Percentiles rank a stretch among this genome's conserved stretches.
These are phyloP conservation scores for Sigmodon hispidus DNA, from an alignment of 2,113 vertebrate species.

Conservation along the genomic window DNA sequence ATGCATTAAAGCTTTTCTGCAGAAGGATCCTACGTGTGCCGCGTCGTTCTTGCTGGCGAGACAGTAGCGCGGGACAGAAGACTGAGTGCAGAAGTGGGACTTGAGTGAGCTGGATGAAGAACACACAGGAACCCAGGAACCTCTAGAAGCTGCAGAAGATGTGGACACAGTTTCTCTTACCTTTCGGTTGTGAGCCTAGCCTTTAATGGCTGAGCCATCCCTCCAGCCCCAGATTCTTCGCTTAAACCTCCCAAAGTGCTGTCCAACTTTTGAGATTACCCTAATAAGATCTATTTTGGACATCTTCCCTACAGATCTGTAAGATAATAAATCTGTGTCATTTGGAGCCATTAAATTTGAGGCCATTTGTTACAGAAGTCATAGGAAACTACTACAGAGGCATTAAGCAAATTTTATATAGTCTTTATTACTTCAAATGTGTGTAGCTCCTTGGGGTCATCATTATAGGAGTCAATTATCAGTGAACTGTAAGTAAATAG, in stretches of 20 bases:
- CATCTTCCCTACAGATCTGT: conserved; percentile 1
- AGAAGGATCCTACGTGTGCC: too few species aligned
- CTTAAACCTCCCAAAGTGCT: neutral
- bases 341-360: conserved; percentile 20
- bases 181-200: too few species aligned
- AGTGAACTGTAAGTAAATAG: conserved; percentile 36
- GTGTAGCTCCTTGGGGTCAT: neutral
- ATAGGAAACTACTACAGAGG: conserved; percentile 35
- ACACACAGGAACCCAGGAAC: neutral
- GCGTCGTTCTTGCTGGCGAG: too few species aligned
- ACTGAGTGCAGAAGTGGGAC: neutral
- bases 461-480: conserved; percentile 41
- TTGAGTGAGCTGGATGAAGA: neutral
- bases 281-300: neutral
- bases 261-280: neutral
- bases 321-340: neutral
- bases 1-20: too few species aligned
- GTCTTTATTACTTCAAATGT: conserved; percentile 42
- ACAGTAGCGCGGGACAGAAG: too few species aligned
- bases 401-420: conserved; percentile 39
- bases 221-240: neutral
- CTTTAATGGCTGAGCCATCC: too few species aligned
- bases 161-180: neutral
- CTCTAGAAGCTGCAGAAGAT: neutral
- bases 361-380: conserved; percentile 31